Evolutionary conservation across 2,888 invertebrate species (phyloP), one percentile per base, ranked within the genome.

Genomic region (Pardosa pseudoannulata): DNA sequence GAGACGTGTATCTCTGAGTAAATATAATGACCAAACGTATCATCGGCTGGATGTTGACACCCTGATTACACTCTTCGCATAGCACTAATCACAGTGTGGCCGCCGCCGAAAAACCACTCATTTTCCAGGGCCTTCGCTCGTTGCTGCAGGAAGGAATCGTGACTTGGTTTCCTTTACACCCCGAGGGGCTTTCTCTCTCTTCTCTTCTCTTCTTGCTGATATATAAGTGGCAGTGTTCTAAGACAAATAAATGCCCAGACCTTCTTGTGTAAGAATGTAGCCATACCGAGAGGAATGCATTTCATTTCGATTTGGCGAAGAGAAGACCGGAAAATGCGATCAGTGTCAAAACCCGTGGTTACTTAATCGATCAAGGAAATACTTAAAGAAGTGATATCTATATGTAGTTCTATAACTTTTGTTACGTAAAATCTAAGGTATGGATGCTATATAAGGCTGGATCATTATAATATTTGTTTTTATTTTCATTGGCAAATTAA

Each of bases 21-120:
- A 85, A 85, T 79, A 85, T 85, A 85, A 85, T 79, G 85, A 85
- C 79, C 74, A 68, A 85, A 71, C 85, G 70, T 85, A 73, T 85
- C 79, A 79, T 85, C 79, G 62, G 56, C 73, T 70, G 68, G 29
- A 79, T 85, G 85, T 85, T 85, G 85, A 85, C 85, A 85, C 79
- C 68, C 79, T 85, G 79, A 85, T 85, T 85, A 85, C 70, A 79
- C 85, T 70, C 74, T 27, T n/a, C 39, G 29, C 67, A 29, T 11
- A 19, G 27, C 70, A 56, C 41, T 79, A 79, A 85, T 79, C 85
- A 85, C 62, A 71, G 79, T 28, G 62, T 62, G 56, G 81, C 71
- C 39, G 32, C 72, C 36, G 64, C 80, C 13, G 27, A 50, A 19
- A 72, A 72, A 29, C 64, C 78, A 41, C 7, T 67, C 78, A 67